These are phyloP conservation scores for Pelodiscus sinensis DNA, from an alignment of 2,113 vertebrate genomes.

Conservation along the genomic window DNA sequence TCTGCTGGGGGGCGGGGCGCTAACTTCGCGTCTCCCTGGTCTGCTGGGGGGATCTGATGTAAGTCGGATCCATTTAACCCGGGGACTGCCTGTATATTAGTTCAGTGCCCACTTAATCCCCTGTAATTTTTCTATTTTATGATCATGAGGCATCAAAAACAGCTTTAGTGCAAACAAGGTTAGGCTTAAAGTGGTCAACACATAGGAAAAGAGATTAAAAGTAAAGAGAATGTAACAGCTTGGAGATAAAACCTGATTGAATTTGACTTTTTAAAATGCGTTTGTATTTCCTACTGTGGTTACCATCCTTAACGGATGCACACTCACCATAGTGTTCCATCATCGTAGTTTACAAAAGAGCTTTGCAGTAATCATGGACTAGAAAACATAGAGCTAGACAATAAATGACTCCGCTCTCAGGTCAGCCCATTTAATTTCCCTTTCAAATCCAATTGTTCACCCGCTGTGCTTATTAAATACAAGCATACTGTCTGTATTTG, in stretches of 20 bases:
- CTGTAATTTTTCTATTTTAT: constrained; percentile 34
- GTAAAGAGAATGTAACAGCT: constrained; percentile 39
- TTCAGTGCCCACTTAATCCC: not conserved
- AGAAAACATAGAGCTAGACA: constrained; percentile 61
- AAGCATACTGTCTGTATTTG: constrained; percentile 55
- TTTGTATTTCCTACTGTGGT: constrained; percentile 62
- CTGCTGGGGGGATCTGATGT: too few relatives aligned
- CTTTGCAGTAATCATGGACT: constrained; percentile 64
- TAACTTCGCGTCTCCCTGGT: too few relatives aligned
- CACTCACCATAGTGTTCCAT: constrained; percentile 57
- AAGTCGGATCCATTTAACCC: too few relatives aligned
- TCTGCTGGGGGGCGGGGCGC: too few relatives aligned
- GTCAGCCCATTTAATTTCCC: constrained; percentile 78
- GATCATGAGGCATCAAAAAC: constrained; percentile 34
- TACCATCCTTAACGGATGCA: constrained; percentile 54
- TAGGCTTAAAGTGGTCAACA: constrained; percentile 20
- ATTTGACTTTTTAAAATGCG: constrained; percentile 65
- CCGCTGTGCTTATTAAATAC: constrained; percentile 74
- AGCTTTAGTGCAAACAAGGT: constrained; percentile 5
- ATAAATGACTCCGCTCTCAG: constrained; percentile 66
- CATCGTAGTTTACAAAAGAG: constrained; percentile 64
- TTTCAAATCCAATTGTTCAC: constrained; percentile 76
- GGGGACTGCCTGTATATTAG: too few relatives aligned
- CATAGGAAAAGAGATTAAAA: constrained; percentile 50
- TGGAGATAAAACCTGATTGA: constrained; percentile 63